These are phyloP conservation scores for Oreochromis tanganicae DNA, from an alignment of 2,113 vertebrate genomes.

Conservation along the genomic window DNA sequence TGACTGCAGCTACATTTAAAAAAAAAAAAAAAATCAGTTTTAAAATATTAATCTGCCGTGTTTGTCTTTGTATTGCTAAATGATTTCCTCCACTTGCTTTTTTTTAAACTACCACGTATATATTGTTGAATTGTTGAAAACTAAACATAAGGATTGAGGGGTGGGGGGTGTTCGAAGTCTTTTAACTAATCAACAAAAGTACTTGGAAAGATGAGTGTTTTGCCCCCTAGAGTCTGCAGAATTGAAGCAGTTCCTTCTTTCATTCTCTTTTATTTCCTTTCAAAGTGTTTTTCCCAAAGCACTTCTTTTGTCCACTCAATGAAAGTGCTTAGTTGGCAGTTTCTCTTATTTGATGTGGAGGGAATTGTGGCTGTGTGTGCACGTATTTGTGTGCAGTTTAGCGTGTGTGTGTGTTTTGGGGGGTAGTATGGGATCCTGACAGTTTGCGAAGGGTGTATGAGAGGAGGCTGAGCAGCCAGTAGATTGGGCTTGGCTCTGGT, in stretches of 20 bases:
- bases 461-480: conserved; percentile 41
- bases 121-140: conserved; percentile 4
- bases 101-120: neutral
- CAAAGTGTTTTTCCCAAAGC: conserved; percentile 64
- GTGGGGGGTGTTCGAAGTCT: conserved; percentile 10
- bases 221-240: conserved; percentile 20
- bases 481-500: conserved; percentile 44
- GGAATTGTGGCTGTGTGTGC: conserved; percentile 31
- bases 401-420: neutral
- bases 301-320: conserved; percentile 67
- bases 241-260: conserved; percentile 44
- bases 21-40: neutral
- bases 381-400: neutral
- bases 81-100: neutral
- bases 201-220: conserved; percentile 50
- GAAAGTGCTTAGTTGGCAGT: conserved; percentile 75
- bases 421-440: conserved; percentile 50
- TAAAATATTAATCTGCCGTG: neutral
- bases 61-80: neutral
- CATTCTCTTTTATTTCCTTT: conserved; percentile 55
- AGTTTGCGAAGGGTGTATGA: conserved; percentile 57
- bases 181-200: conserved; percentile 47
- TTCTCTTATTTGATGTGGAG: conserved; percentile 66
- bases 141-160: neutral
- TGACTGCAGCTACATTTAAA: neutral